Conservation (phyloP, 2,797 vertebrate species). For the Bradypodion pumilum region DNA sequence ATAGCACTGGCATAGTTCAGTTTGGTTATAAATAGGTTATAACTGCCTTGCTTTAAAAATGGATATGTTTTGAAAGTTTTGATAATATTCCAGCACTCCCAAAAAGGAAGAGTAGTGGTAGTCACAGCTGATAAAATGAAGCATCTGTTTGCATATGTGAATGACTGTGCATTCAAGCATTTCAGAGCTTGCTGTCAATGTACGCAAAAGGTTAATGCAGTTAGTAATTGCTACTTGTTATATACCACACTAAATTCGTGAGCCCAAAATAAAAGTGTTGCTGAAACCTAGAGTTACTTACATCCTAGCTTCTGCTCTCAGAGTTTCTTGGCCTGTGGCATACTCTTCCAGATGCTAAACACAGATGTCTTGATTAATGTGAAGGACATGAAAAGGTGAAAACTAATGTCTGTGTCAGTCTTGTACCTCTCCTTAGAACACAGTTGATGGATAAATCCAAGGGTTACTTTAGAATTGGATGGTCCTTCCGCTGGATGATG, state of each 20-base stretch:
- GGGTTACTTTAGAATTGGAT: not conserved
- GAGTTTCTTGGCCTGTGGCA: not conserved
- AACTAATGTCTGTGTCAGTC: not conserved
- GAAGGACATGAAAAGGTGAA: not conserved
- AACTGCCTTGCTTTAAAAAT: not conserved
- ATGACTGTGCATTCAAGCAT: conserved; percentile 17
- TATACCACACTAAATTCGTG: not conserved
- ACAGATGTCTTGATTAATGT: not conserved
- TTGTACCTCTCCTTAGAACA: not conserved
- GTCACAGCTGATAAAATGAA: not conserved
- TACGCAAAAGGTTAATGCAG: conserved; percentile 11
- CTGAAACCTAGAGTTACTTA: not conserved
- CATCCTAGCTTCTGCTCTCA: not conserved
- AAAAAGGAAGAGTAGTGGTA: not conserved
- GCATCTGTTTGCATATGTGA: conserved; percentile 4
- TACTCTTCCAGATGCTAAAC: not conserved
- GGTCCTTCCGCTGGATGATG: not conserved
- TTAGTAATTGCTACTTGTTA: conserved; percentile 25
- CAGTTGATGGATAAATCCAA: not conserved
- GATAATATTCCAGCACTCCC: not conserved
- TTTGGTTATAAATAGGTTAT: not conserved
- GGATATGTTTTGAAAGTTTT: not conserved
- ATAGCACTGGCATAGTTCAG: not conserved
- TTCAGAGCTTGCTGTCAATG: conserved; percentile 19
- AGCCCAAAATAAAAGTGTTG: not conserved